Evolutionary conservation across 2,888 invertebrate species (phyloP).

Genomic region (Caenorhabditis sinica): DNA sequence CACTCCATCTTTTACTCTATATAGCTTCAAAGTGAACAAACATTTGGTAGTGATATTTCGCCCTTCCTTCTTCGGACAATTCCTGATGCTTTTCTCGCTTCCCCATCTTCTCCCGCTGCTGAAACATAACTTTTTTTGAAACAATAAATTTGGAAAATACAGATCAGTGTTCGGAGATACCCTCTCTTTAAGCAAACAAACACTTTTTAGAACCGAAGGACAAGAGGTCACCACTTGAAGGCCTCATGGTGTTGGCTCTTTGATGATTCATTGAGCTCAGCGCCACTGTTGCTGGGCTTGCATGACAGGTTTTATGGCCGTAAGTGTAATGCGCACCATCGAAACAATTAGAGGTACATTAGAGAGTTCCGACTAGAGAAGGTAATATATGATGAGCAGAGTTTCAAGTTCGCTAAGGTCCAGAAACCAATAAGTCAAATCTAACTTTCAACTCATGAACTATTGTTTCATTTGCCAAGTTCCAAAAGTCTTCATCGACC

Average conservation of each 20-base stretch:
- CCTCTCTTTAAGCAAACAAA: conserved; percentile 30
- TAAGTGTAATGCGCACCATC: neutral
- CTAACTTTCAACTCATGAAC: no score
- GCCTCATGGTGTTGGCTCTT: conserved; percentile 14
- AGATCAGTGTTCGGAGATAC: neutral
- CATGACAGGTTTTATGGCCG: conserved; percentile 3
- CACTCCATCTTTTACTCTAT: neutral
- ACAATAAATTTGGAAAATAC: conserved; percentile 11
- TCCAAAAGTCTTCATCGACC: no score
- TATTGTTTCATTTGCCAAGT: no score
- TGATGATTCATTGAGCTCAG: conserved; percentile 38
- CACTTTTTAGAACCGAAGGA: conserved; percentile 35
- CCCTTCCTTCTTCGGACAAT: neutral
- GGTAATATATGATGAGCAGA: no score
- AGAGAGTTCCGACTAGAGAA: no score
- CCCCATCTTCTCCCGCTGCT: neutral
- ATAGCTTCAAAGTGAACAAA: neutral
- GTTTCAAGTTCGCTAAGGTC: no score
- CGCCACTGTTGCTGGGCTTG: neutral
- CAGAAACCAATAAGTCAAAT: no score
- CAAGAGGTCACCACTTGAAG: conserved; percentile 53
- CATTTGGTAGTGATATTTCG: conserved; percentile 4
- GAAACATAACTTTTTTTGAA: neutral
- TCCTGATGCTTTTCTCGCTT: neutral
- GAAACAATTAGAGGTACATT: neutral